A percentile compares a stretch with the other conserved stretches of the same genome.
phyloP scores from a whole-genome alignment of 1,140 invertebrate genomes.

The Rhagoletis zephyria region DNA sequence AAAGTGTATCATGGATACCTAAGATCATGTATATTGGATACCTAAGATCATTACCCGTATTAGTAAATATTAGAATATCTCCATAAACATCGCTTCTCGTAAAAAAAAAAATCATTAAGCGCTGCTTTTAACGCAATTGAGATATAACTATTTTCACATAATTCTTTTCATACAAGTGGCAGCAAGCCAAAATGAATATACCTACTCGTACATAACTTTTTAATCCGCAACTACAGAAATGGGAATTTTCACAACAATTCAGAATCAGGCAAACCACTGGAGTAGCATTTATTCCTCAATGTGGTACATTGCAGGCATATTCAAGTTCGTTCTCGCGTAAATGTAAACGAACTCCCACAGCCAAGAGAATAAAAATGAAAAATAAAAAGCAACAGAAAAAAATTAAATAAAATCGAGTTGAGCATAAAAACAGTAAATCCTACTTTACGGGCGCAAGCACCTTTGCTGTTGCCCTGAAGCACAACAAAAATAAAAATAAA shows the following conservation, averaged over 20 bases:
- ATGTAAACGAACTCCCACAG: constrained; percentile 39
- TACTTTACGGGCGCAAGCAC: constrained; percentile 27
- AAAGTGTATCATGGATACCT: no score
- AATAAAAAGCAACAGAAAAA: background rate
- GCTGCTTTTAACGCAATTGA: background rate
- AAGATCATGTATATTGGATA: no score
- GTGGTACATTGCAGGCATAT: background rate
- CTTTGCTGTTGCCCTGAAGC: background rate
- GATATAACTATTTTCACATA: background rate
- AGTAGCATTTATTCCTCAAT: background rate
- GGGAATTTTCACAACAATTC: constrained; percentile 24
- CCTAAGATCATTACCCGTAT: no score
- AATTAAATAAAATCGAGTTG: background rate
- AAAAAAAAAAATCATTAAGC: background rate
- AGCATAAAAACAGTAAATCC: constrained; percentile 43
- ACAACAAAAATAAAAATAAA: background rate
- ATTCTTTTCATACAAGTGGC: background rate
- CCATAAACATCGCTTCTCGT: background rate
- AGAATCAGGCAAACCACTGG: background rate
- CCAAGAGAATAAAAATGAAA: background rate
- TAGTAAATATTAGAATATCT: no score
- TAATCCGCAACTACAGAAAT: constrained; percentile 12
- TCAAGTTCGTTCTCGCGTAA: constrained; percentile 45
- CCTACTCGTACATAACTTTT: background rate
- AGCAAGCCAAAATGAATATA: constrained; percentile 10